Percentiles rank a stretch among this genome's conserved stretches.
These are phyloP conservation scores for Abscondita cerata DNA, from an alignment of 2,888 invertebrate genomes.

Conservation along the genomic window DNA sequence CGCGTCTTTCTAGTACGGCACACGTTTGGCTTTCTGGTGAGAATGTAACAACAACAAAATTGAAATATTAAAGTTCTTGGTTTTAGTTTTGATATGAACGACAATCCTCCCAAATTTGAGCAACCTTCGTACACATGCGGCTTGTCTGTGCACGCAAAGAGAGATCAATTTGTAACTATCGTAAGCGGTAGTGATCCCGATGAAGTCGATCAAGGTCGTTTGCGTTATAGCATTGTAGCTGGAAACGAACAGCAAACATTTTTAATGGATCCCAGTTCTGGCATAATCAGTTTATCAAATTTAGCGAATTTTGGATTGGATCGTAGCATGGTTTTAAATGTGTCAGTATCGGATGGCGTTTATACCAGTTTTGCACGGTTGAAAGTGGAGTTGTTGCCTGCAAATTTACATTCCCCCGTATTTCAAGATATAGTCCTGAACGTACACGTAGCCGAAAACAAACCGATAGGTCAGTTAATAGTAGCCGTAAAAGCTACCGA, in stretches of 20 bases:
- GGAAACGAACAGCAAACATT: slow-evolving; percentile 82
- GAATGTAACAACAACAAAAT: slow-evolving; percentile 22
- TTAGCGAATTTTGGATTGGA: slow-evolving; percentile 75
- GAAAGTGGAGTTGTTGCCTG: slow-evolving; percentile 78
- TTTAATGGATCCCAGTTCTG: slow-evolving; percentile 66
- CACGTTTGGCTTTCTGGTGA: slow-evolving; percentile 82
- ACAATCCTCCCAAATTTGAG: slow-evolving; percentile 87
- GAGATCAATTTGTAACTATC: slow-evolving; percentile 88
- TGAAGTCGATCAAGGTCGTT: slow-evolving; percentile 73
- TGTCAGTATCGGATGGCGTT: slow-evolving; percentile 95
- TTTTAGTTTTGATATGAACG: slow-evolving; percentile 87
- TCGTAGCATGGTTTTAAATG: slow-evolving; percentile 77
- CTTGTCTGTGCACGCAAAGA: slow-evolving; percentile 80
- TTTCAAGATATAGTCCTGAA: slow-evolving; percentile 82
- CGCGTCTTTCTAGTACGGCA: slow-evolving; percentile 79
- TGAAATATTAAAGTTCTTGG: neutral
- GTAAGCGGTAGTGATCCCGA: slow-evolving; percentile 91
- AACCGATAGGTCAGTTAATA: slow-evolving; percentile 76
- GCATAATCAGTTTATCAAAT: slow-evolving; percentile 74
- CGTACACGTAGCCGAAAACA: slow-evolving; percentile 82
- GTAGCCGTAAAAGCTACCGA: slow-evolving; percentile 80
- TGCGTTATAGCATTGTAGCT: slow-evolving; percentile 82
- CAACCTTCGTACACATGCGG: slow-evolving; percentile 79
- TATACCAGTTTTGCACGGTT: slow-evolving; percentile 88
- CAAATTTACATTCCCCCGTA: slow-evolving; percentile 79